Base-by-base conservation (phyloP, 2,888 invertebrate species). In the Sphaerophoria taeniata region DNA sequence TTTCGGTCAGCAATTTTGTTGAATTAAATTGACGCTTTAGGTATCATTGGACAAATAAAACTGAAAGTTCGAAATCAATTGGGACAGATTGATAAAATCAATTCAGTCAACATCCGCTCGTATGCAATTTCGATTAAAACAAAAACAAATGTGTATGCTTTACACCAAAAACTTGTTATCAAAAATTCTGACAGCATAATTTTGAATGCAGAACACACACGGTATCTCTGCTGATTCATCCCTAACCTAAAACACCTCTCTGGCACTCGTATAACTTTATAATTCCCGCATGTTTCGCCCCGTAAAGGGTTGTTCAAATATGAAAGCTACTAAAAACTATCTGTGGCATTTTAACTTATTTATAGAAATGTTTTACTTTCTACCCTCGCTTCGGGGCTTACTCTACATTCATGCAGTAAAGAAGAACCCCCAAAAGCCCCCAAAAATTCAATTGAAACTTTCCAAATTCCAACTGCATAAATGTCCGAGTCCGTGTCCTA, bases 301-400 rank as follows among this genome's bases (percentile, higher is more conserved):
- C 67, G 43, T 6, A 16, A 56, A 45, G 31, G 43, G 67, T 24
- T 24, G 67, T 80, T 80, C 76, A 76, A 76, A 80, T 72, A 81
- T 76, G 69, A 76, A 80, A 33, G 73, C 51, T 75, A 76, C 71
- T 85, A 81, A 85, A 80, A 85, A 72, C 80, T 85, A 85, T 85
- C 85, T 77, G 73, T 85, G 83, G 85, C 76, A 77, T 77, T 76
- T 73, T 81, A 81, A 85, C 69, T 85, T 85, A 85, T 85, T 85
- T 85, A 85, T 81, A 85, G 81, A 77, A 85, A 80, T 77, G 84
- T 77, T 77, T 78, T 77, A 61, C 69, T 72, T 45, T n/a, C 63
- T 34, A 49, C 14, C 65, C 51, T 12, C 1, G 47, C 45, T 49
- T 24, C 24, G 24, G 24, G 24, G 24, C 24, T 2, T 24, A 24